Evolutionary conservation across 2,888 invertebrate species (phyloP), one percentile per base, ranked within the genome.

Genomic region (Julus scanicus): DNA sequence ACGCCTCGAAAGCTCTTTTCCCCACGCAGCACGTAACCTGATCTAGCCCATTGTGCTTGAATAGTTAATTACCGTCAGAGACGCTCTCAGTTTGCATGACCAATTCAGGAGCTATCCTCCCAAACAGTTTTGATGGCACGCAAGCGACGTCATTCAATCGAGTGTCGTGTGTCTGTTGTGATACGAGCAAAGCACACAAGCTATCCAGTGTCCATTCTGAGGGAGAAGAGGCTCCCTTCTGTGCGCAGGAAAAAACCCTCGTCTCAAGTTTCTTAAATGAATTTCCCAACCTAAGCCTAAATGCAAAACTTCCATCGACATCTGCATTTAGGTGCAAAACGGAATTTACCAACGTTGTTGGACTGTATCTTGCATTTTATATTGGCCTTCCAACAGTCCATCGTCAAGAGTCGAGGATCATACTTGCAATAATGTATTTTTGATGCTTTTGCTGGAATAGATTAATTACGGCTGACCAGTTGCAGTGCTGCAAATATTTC

Each of bases 61-160:
- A 84, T 84, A 48, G 84, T 84, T 84, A 84, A 84, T 84, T 84
- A 84, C 40, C 84, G 84, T 84, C 84, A 84, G 84, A 48, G 84
- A 20, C 84, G 44, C 84, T 84, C 84, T 84, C 84, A 84, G 44
- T 84, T 84, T 84, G 84, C 84, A 84, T 84, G 84, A 84, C 13
- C 84, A 84, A 84, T 48, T 84, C 84, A 84, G 44, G 63, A 63
- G 63, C 63, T 63, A 63, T 63, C 71, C 71, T 71, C 71, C 71
- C 17, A 40, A 84, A 84, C 40, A 84, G 84, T 84, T 40, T 84
- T 44, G 84, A 84, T 84, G 40, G 44, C 84, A 84, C 84, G 48
- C 84, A 84, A 44, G 84, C 84, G 84, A 9, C 48, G 84, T n/a
- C 48, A 44, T 84, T 84, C 84, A 84, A 40, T 44, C 40, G 84